Evolutionary conservation across 2,797 vertebrate genomes (phyloP).

Genomic region (Erpetoichthys calabaricus): DNA sequence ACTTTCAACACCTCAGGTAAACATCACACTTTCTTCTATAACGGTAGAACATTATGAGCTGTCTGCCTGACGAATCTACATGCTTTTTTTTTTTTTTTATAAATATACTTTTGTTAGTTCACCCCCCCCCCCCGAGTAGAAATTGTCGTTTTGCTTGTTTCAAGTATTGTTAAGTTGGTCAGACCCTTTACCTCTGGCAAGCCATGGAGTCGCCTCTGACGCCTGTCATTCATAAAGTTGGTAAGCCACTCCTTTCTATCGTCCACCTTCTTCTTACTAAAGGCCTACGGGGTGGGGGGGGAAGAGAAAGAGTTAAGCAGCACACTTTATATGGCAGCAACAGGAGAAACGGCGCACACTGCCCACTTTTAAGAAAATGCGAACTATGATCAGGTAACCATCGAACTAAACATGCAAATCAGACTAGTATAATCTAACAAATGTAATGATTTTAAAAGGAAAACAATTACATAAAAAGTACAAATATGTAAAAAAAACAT

Average conservation of each 20-base stretch:
- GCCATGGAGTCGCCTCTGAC: slow-evolving; percentile 79
- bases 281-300: slow-evolving; percentile 64
- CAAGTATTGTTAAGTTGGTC: too few species aligned
- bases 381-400: not conserved
- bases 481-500: not conserved
- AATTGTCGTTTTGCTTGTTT: too few species aligned
- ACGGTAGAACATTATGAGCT: too few species aligned
- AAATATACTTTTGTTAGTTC: not conserved
- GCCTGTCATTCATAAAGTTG: slow-evolving; percentile 81
- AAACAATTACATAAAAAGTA: not conserved
- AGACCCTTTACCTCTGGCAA: slow-evolving; percentile 70
- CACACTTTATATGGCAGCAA: not conserved
- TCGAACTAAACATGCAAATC: not conserved
- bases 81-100: not conserved
- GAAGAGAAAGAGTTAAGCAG: too few species aligned
- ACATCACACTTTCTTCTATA: too few species aligned
- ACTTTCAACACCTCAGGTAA: too few species aligned
- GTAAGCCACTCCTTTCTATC: slow-evolving; percentile 96
- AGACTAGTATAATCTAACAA: too few species aligned
- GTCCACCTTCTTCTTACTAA: slow-evolving; percentile 92
- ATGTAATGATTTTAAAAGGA: too few species aligned
- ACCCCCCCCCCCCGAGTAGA: too few species aligned
- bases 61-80: not conserved
- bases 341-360: not conserved
- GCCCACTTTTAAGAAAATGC: not conserved